Conservation (phyloP, 1,140 invertebrate genomes). For the Magallana ariakensis region DNA sequence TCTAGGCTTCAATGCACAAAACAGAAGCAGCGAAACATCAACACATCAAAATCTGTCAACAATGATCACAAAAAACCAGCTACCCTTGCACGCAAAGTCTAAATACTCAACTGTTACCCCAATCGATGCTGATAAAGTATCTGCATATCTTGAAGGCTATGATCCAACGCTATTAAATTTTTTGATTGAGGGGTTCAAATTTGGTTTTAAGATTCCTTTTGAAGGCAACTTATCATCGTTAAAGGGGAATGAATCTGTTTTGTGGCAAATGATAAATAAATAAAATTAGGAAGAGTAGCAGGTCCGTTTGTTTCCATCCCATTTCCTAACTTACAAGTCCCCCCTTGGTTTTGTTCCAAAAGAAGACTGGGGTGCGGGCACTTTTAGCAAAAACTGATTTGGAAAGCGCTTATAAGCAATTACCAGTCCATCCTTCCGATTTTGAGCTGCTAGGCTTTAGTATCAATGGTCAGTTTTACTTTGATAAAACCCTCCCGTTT, state of each 20-base stretch:
- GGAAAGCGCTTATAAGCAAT: conserved; percentile 36
- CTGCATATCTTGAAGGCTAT: neutral
- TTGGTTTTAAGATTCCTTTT: conserved; percentile 7
- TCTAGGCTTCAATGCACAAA: neutral
- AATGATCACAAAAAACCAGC: too few species aligned
- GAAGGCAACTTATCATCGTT: neutral
- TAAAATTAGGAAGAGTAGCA: neutral
- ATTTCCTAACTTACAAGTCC: conserved; percentile 40
- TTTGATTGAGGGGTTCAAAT: neutral
- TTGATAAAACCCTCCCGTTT: conserved; percentile 40
- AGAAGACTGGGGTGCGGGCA: neutral
- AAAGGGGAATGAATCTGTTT: neutral
- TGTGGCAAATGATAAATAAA: neutral
- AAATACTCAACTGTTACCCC: too few species aligned
- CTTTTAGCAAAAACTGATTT: conserved; percentile 43
- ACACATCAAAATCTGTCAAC: too few species aligned
- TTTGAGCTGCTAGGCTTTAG: conserved; percentile 30
- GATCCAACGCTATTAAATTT: neutral
- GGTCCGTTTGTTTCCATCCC: conserved; percentile 23
- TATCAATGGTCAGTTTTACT: conserved; percentile 2
- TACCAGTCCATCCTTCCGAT: conserved; percentile 38
- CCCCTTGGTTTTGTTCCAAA: conserved; percentile 46
- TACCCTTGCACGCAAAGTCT: too few species aligned
- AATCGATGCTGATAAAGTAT: too few species aligned
- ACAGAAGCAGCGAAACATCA: too few species aligned